A percentile compares a stretch with the other conserved stretches of the same genome.
phyloP scores from a whole-genome alignment of 2,888 invertebrate species.

The Caenorhabditis sp. region DNA sequence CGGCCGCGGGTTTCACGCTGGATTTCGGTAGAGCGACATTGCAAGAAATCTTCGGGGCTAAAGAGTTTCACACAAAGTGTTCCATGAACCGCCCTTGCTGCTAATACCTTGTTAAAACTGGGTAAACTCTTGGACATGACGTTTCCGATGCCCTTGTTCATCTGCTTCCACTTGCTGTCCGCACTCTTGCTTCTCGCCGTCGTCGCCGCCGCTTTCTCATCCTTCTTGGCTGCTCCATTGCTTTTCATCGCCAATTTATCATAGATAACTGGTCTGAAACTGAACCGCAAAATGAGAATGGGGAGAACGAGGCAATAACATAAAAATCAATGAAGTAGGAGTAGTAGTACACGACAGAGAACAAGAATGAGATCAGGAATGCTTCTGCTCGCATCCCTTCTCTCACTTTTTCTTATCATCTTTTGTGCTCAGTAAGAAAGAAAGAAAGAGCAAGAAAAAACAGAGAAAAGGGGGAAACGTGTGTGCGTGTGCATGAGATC shows the following conservation, averaged over 20 bases:
- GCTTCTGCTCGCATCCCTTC: slow-evolving; percentile 10
- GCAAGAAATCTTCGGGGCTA: no score
- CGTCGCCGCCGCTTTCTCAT: slow-evolving; percentile 20
- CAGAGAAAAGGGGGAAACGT: no score
- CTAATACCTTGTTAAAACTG: slow-evolving; percentile 61
- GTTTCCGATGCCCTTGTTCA: slow-evolving; percentile 61
- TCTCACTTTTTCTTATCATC: slow-evolving; percentile 18
- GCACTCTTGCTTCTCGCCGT: slow-evolving; percentile 61
- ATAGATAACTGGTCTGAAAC: background rate
- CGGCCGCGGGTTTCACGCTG: no score
- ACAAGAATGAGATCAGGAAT: slow-evolving; percentile 1
- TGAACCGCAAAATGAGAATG: background rate
- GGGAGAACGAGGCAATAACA: slow-evolving; percentile 25
- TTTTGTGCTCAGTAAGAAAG: no score
- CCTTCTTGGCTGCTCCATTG: slow-evolving; percentile 47
- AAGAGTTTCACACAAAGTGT: no score
- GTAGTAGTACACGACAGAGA: background rate
- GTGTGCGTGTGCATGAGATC: no score
- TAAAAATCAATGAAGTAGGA: slow-evolving; percentile 34
- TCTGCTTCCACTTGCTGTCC: slow-evolving; percentile 63
- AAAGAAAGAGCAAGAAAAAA: slow-evolving; percentile 1
- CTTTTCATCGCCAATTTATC: slow-evolving; percentile 32
- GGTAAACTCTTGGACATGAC: slow-evolving; percentile 68
- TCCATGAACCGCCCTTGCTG: no score
- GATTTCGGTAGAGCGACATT: no score